phyloP scores from a whole-genome alignment of 37 sponge, comb jelly and placozoan genomes.

The Beroe ovata region DNA sequence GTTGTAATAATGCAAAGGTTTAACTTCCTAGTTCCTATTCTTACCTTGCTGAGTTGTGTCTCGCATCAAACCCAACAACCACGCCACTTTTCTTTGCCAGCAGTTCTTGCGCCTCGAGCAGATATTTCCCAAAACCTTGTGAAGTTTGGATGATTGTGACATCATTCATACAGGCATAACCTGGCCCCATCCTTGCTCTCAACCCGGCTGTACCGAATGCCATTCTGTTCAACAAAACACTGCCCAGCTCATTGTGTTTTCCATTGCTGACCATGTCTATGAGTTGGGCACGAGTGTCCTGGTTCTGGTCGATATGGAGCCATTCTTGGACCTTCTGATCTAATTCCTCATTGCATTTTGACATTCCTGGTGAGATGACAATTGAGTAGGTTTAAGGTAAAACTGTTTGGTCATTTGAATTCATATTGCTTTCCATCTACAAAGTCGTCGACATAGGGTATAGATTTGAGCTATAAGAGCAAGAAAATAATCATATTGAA shows the following conservation, averaged over 20 bases:
- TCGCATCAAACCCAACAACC: conserved; percentile 91
- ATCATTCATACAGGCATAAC: conserved; percentile 92
- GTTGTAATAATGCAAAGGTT: too few relatives aligned
- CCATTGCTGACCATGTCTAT: conserved; percentile 67
- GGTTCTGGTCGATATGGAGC: conserved; percentile 25
- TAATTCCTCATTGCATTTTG: neutral
- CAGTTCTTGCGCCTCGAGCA: conserved; percentile 1
- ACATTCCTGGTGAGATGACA: too few relatives aligned
- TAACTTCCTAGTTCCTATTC: too few relatives aligned
- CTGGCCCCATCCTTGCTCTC: conserved; percentile 92
- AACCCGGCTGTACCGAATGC: conserved; percentile 88
- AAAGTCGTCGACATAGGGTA: too few relatives aligned
- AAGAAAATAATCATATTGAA: too few relatives aligned
- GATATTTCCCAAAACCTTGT: conserved; percentile 75
- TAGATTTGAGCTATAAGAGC: too few relatives aligned
- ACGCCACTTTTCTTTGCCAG: conserved; percentile 78
- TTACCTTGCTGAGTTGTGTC: conserved; percentile 92
- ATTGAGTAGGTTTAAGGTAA: too few relatives aligned
- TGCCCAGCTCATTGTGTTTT: conserved; percentile 69
- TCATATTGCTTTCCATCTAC: too few relatives aligned
- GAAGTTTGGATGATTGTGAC: conserved; percentile 97
- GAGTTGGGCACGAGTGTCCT: conserved; percentile 73
- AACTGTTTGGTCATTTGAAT: too few relatives aligned
- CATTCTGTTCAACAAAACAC: conserved; percentile 77
- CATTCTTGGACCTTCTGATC: neutral